A percentile compares a stretch with the other conserved stretches of the same genome.
phyloP scores from a whole-genome alignment of 2,113 vertebrate species.

The Rhombomys opimus region DNA sequence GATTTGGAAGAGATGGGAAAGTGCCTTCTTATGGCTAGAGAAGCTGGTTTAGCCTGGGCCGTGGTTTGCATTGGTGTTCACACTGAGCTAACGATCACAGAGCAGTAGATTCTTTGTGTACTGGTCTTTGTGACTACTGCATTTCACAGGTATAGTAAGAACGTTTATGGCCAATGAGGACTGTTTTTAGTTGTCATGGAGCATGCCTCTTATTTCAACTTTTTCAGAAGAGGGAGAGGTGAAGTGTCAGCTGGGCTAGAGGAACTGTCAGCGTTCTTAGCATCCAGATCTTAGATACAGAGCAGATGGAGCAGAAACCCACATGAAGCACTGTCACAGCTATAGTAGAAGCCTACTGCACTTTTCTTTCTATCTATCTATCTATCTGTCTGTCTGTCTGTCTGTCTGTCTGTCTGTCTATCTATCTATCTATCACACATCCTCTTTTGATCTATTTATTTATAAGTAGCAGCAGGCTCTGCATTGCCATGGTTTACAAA shows the following conservation, averaged over 20 bases:
- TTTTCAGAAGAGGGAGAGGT: neutral
- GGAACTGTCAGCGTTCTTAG: neutral
- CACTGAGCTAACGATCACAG: neutral
- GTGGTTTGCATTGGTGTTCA: neutral
- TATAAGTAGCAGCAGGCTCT: neutral
- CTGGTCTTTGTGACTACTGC: neutral
- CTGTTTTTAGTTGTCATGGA: neutral
- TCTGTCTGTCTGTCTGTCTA: neutral
- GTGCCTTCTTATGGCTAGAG: neutral
- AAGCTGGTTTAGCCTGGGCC: neutral
- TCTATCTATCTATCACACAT: neutral
- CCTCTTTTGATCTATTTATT: neutral
- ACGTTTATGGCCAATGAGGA: neutral
- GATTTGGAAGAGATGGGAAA: neutral
- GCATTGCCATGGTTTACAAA: neutral
- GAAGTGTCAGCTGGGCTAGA: neutral
- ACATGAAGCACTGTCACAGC: too few relatives aligned
- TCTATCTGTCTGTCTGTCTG: too few relatives aligned
- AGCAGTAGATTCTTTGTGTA: neutral
- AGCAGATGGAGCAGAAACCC: neutral
- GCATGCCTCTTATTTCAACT: neutral
- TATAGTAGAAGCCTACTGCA: neutral
- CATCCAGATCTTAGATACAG: neutral
- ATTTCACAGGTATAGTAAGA: neutral
- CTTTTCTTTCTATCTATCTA: neutral